Evolutionary conservation across 2,113 vertebrate species (phyloP).

Genomic region (Chrysochloris asiatica): DNA sequence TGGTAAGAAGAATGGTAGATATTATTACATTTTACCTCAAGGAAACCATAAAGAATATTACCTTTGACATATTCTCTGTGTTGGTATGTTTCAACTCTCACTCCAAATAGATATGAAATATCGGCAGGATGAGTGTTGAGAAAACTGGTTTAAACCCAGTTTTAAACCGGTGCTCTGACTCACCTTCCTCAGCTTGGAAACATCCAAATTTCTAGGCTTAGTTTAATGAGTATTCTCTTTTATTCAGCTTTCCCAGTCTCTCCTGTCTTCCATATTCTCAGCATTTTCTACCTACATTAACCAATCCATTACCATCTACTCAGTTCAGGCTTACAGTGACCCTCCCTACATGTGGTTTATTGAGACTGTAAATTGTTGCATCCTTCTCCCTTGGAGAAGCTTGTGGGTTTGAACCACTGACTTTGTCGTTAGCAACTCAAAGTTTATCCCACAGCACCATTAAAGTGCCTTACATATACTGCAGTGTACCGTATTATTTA

Average conservation of each 20-base stretch:
- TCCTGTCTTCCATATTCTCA: not conserved
- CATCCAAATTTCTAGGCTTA: conserved; percentile 7
- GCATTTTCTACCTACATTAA: not conserved
- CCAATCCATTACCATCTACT: too few species aligned
- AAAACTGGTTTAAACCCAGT: not conserved
- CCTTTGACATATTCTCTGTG: not conserved
- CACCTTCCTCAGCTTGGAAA: not conserved
- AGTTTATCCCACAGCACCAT: too few species aligned
- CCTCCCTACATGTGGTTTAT: too few species aligned
- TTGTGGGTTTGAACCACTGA: too few species aligned
- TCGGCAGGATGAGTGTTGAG: not conserved
- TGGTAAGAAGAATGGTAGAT: not conserved
- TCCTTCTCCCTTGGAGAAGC: too few species aligned
- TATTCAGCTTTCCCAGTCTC: not conserved
- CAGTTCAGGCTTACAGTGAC: too few species aligned
- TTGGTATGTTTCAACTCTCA: not conserved
- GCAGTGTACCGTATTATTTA: not conserved
- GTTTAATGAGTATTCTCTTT: not conserved
- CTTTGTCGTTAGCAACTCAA: too few species aligned
- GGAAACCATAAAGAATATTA: conserved; percentile 19
- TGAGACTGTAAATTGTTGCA: too few species aligned
- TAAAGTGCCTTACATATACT: too few species aligned
- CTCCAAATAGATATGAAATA: not conserved
- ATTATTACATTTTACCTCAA: not conserved
- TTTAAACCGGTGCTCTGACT: not conserved